A percentile compares a stretch with the other conserved stretches of the same genome.
Evolutionary conservation across 2,113 vertebrate species (phyloP).

Genomic region (Casuarius casuarius): DNA sequence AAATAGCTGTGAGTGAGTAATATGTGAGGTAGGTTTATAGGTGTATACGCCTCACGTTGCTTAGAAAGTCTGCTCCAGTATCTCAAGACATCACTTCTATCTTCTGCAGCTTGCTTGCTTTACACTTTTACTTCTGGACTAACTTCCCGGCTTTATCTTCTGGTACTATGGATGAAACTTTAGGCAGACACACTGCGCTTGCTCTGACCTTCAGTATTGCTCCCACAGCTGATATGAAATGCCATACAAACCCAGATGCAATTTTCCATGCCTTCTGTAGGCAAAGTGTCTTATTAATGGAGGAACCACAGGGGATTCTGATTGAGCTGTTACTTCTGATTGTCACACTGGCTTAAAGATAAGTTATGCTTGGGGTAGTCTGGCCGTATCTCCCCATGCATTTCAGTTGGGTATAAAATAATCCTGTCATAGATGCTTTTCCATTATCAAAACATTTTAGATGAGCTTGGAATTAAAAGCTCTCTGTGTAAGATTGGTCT

Average conservation of each 20-base stretch:
- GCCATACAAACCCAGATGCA: background rate
- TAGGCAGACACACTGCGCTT: background rate
- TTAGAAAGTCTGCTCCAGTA: background rate
- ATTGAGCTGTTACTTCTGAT: conserved; percentile 31
- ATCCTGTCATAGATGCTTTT: background rate
- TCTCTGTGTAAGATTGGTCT: background rate
- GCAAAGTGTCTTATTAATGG: conserved; percentile 35
- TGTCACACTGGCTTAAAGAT: conserved; percentile 35
- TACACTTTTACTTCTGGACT: background rate
- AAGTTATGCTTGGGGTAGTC: background rate
- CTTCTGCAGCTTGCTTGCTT: background rate
- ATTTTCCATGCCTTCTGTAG: conserved; percentile 46
- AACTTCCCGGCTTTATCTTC: background rate
- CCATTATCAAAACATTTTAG: background rate
- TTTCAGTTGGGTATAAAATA: conserved; percentile 27
- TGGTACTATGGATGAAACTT: background rate
- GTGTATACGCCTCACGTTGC: background rate
- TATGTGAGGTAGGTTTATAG: conserved; percentile 20
- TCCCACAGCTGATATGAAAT: conserved; percentile 25
- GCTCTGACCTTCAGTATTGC: conserved; percentile 34
- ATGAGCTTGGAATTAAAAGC: background rate
- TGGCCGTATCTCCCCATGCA: background rate
- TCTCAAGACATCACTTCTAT: background rate
- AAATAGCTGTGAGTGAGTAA: background rate
- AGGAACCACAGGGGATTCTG: conserved; percentile 28